These are phyloP conservation scores for Tenthredo livida DNA, from an alignment of 2,888 invertebrate species.

Conservation along the genomic window DNA sequence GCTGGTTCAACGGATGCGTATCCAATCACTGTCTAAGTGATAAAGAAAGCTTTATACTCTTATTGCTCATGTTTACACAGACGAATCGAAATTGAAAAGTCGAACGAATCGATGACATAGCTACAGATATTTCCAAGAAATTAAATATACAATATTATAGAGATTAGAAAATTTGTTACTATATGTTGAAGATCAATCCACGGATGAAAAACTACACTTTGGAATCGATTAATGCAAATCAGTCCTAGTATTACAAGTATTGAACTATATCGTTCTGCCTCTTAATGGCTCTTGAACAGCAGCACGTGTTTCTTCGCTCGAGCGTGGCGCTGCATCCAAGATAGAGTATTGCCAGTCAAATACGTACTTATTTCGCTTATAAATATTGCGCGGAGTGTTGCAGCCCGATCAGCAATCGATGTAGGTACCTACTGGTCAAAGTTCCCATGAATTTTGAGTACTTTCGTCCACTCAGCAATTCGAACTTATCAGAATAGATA, in stretches of 20 bases:
- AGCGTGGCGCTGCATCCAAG: slow-evolving; percentile 33
- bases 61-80: no score
- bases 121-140: not conserved
- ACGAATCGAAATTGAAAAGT: no score
- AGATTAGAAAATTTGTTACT: not conserved
- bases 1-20: not conserved
- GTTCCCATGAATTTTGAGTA: not conserved
- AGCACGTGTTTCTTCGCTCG: slow-evolving; percentile 26
- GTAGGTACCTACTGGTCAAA: not conserved
- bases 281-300: slow-evolving; percentile 21
- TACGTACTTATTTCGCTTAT: slow-evolving; percentile 17
- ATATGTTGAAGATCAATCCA: not conserved
- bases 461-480: not conserved
- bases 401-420: not conserved
- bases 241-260: slow-evolving; percentile 1
- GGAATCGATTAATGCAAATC: slow-evolving; percentile 10
- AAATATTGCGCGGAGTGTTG: not conserved
- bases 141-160: not conserved
- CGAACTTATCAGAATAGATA: no score
- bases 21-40: not conserved
- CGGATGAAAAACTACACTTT: not conserved
- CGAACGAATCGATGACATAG: no score
- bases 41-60: no score
- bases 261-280: slow-evolving; percentile 18
- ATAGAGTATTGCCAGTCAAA: not conserved